Evolutionary conservation across 1,140 invertebrate species (phyloP).

Genomic region (Trichogramma pretiosum): DNA sequence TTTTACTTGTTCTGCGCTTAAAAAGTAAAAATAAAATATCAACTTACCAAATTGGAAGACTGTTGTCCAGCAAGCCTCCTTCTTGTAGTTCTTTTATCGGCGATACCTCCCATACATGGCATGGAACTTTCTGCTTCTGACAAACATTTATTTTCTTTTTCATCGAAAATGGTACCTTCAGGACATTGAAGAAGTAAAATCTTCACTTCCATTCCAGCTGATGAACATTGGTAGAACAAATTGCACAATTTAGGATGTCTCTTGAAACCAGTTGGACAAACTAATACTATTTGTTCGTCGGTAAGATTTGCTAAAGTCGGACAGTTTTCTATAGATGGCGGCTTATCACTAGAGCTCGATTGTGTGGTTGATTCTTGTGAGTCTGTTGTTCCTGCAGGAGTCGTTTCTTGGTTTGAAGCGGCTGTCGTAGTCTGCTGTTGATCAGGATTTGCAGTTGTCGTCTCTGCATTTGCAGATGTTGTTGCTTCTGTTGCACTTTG

Average conservation of each 20-base stretch:
- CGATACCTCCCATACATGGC: constrained; percentile 43
- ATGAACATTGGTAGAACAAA: constrained; percentile 73
- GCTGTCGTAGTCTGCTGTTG: constrained; percentile 12
- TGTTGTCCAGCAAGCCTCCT: background rate
- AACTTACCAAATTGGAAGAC: constrained; percentile 4
- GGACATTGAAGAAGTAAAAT: constrained; percentile 66
- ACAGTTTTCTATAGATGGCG: constrained; percentile 20
- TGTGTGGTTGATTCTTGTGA: constrained; percentile 17
- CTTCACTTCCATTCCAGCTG: constrained; percentile 58
- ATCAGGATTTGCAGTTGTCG: constrained; percentile 9
- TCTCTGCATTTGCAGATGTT: constrained; percentile 11
- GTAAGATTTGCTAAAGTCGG: constrained; percentile 32
- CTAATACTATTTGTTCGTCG: constrained; percentile 59
- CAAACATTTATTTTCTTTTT: constrained; percentile 61
- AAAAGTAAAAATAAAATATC: background rate
- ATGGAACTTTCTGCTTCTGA: constrained; percentile 49
- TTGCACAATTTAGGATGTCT: constrained; percentile 77
- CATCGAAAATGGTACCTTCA: constrained; percentile 66
- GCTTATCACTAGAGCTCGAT: background rate
- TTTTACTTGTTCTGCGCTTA: background rate
- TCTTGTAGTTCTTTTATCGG: background rate
- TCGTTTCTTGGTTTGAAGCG: background rate
- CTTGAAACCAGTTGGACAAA: constrained; percentile 72
- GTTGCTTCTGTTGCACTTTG: background rate
- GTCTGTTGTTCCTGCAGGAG: background rate